Evolutionary conservation across 2,797 vertebrate genomes (phyloP).

Genomic region (Sebastiscus albofasciatus): DNA sequence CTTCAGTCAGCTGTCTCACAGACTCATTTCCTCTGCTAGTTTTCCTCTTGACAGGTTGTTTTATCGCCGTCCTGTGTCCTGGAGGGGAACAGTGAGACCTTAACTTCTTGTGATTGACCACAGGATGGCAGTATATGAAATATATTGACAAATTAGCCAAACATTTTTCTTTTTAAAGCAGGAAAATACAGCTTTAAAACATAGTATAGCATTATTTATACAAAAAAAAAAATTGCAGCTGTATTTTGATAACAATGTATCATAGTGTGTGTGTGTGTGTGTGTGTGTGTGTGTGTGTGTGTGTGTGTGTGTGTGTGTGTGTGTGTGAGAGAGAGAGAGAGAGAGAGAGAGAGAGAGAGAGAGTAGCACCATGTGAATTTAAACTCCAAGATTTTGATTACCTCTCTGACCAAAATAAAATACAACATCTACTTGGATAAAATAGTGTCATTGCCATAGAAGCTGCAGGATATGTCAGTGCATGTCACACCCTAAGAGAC

Average conservation of each 20-base stretch:
- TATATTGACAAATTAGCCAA: not conserved
- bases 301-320: no score
- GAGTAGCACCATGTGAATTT: no score
- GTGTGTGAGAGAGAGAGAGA: not conserved
- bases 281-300: no score
- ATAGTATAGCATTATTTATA: not conserved
- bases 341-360: conserved; percentile 2
- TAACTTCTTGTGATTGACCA: conserved; percentile 17
- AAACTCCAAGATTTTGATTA: no score
- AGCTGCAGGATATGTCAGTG: no score
- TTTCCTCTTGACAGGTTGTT: not conserved
- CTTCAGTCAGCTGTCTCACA: not conserved
- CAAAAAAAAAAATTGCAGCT: not conserved
- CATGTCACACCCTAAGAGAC: no score
- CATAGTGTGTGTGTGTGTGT: not conserved
- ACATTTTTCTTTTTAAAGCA: not conserved
- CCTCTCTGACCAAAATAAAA: no score
- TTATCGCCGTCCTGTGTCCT: conserved; percentile 25
- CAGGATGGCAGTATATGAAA: conserved; percentile 35
- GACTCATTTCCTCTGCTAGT: not conserved
- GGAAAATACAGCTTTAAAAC: not conserved
- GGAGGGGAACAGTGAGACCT: not conserved
- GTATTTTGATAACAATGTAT: not conserved
- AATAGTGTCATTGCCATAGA: no score
- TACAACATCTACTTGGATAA: no score